Base-by-base conservation (phyloP, 1,140 invertebrate genomes). In the Nomia melanderi region DNA sequence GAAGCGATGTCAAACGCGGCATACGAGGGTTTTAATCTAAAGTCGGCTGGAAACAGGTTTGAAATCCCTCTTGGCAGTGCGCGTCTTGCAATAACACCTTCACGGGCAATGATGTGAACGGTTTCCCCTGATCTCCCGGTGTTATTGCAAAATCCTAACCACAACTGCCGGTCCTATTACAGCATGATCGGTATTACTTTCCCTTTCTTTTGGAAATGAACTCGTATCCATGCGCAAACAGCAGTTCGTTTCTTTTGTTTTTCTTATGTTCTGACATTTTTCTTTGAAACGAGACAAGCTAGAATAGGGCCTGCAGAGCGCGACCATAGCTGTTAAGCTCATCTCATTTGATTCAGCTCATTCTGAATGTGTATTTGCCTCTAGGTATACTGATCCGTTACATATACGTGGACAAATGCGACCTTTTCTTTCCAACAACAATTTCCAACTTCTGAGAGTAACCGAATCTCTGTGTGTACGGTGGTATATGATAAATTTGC, bases 241-340 rank as follows among this genome's bases (percentile, higher is more conserved):
- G n/a, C n/a, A n/a, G n/a, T n/a, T n/a, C n/a, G n/a, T n/a, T n/a
- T 33, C 25, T 44, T 36, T 47, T n/a, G n/a, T 7, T 29, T 56
- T 39, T 36, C 23, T 62, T 62, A 23, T 2, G 7, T 25, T 23
- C 9, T 12, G n/a, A 23, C 33, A 25, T n/a, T n/a, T 50, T 50
- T 50, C 11, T 57, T 57, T 29, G 14, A 54, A 56, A 2, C 17
- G 14, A 23, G 66, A 8, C 25, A 39, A 56, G 71, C 31, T 66
- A 65, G 82, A 84, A 86, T 90, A 88, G 86, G 87, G 81, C 82
- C 78, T 66, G 83, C 84, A 87, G 84, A 83, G 90, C 89, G 90
- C 88, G 88, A 87, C 41, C 86, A 57, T 87, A 84, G 47, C 41
- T 64, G 33, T 66, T 84, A 78, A 79, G 81, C 59, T 79, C 77